Percentiles rank a stretch among this genome's conserved stretches.
Evolutionary conservation across 1,140 invertebrate genomes (phyloP).

Genomic region (Aporrectodea caliginosa): DNA sequence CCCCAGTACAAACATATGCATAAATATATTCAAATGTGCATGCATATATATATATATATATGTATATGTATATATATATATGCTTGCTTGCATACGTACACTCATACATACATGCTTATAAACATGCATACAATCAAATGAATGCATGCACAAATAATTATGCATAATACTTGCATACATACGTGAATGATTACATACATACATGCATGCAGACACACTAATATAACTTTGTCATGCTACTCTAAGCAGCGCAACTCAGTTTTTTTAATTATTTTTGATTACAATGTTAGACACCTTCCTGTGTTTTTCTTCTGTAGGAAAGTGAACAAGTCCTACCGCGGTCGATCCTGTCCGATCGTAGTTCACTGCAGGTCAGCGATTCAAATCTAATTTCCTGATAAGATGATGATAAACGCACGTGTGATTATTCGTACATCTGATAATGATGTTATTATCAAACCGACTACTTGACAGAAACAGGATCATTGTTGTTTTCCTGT

Average conservation of each 20-base stretch:
- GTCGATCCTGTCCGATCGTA: conserved; percentile 93
- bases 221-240: not conserved
- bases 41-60: too few species aligned
- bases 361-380: not conserved
- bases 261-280: not conserved
- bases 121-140: too few species aligned
- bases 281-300: not conserved
- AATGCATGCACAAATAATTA: too few species aligned
- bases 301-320: conserved; percentile 68
- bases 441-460: not conserved
- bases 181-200: too few species aligned
- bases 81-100: too few species aligned
- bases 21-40: too few species aligned
- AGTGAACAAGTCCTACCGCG: conserved; percentile 98
- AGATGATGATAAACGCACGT: not conserved
- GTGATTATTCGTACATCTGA: not conserved
- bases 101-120: too few species aligned
- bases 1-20: too few species aligned
- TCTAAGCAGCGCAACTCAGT: not conserved
- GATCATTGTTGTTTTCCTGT: not conserved
- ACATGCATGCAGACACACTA: too few species aligned
- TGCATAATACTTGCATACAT: too few species aligned
- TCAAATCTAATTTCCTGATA: not conserved
- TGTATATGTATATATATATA: too few species aligned
- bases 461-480: not conserved